Evolutionary conservation across 2,113 vertebrate species (phyloP), one percentile per base, ranked within the genome.

Genomic region (Neolamprologus hecqui): DNA sequence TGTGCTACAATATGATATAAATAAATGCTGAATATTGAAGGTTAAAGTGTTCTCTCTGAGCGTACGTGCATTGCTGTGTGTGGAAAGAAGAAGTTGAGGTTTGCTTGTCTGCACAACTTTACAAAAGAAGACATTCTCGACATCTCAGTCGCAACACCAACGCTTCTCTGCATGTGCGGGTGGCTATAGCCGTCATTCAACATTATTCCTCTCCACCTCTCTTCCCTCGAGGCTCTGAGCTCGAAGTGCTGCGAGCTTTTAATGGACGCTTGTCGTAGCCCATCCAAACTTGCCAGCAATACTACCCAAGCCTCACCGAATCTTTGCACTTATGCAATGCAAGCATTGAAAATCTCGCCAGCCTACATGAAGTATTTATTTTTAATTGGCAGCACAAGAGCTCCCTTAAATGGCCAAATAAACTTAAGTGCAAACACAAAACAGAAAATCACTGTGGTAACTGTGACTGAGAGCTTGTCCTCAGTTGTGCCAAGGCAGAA

Each of bases 351-450:
- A 58, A 86, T 45, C 35, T 42, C 84, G 35, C 53, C 60, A 14
- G 40, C 83, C 73, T 70, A 84, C 91, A 90, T 40, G 57, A 86
- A 73, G 84, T 92, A 92, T 92, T 94, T 92, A 91, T 86, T 93
- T 92, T 83, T 85, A 84, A 86, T 93, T 87, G 55, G 26, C 5
- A 9, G 79, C 42, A 65, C 65, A 68, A 73, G 77, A 83, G 53
- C 55, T 83, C 63, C 81, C 84, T 75, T 33, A 60, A 54, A 84
- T 33, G 65, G n/a, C 84, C 57, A 80, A 82, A 86, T 88, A 82
- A 55, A 86, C 65, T n/a, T 5, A 54, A 68, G 33, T 9, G 51
- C 51, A 92, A 91, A 92, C 82, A 84, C 84, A 92, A 92, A 93
- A 91, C 90, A 92, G 81, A 91, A 83, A 89, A 82, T 85, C 80